Conservation (phyloP, 2,888 invertebrate genomes). For the Tillus elongatus region DNA sequence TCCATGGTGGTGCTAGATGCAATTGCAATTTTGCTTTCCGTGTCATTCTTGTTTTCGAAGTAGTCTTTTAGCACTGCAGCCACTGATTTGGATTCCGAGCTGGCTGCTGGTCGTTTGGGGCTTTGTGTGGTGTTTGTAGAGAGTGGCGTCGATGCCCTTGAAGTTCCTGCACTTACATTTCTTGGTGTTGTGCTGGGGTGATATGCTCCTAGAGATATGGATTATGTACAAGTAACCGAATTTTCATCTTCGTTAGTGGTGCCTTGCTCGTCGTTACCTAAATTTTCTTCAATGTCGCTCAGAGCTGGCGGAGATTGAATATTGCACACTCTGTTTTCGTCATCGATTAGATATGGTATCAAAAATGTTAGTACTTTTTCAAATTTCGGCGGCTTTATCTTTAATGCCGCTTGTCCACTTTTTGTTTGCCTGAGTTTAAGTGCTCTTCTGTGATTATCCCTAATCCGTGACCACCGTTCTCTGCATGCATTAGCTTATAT, state of each 20-base stretch:
- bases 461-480: constrained; percentile 9
- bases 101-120: not conserved
- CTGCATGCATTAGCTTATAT: constrained; percentile 15
- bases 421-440: constrained; percentile 14
- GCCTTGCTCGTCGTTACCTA: too few species aligned
- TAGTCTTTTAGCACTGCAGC: constrained; percentile 1
- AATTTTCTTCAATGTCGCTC: too few species aligned
- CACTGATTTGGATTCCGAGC: not conserved
- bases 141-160: not conserved
- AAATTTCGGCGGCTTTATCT: constrained; percentile 12
- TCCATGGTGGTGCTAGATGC: not conserved
- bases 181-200: constrained; percentile 1
- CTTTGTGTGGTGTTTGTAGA: not conserved
- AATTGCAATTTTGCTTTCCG: not conserved
- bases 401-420: constrained; percentile 14
- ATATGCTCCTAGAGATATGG: not conserved
- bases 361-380: constrained; percentile 16
- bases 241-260: not conserved
- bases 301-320: not conserved
- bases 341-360: constrained; percentile 12
- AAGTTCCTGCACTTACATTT: constrained; percentile 3
- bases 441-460: constrained; percentile 10
- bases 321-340: constrained; percentile 10
- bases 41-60: not conserved
- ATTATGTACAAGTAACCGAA: not conserved